Conservation (phyloP, 1,140 invertebrate species). For the Agraylea sexmaculata region DNA sequence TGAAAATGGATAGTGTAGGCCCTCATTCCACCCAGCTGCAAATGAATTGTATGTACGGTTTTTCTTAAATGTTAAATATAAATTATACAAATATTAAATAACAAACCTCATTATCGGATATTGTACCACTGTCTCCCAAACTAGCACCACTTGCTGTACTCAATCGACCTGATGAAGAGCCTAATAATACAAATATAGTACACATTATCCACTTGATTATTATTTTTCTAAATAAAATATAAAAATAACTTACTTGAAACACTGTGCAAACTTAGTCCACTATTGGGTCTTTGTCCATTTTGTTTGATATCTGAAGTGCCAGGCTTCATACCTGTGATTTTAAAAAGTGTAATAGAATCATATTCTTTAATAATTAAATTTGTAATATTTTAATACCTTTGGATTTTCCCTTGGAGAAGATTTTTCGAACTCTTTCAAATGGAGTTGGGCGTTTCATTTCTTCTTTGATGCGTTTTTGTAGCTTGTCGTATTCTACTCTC, state of each 20-base stretch:
- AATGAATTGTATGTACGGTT: not conserved
- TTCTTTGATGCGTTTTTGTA: conserved; percentile 63
- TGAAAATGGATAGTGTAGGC: too few species aligned
- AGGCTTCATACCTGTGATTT: not conserved
- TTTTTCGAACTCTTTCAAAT: conserved; percentile 64
- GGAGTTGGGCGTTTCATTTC: conserved; percentile 61
- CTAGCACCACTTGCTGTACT: conserved; percentile 66
- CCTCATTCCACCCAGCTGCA: too few species aligned
- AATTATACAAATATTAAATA: not conserved
- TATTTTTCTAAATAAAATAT: too few species aligned
- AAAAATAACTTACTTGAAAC: conserved; percentile 55
- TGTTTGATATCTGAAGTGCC: conserved; percentile 5
- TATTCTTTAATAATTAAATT: conserved; percentile 17
- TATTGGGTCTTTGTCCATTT: conserved; percentile 47
- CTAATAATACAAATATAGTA: conserved; percentile 30
- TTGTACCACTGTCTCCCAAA: conserved; percentile 69
- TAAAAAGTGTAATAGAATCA: conserved; percentile 6
- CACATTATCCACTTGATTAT: too few species aligned
- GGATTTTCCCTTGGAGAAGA: conserved; percentile 54
- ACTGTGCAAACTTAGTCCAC: conserved; percentile 60
- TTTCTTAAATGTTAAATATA: not conserved
- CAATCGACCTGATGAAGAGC: conserved; percentile 67
- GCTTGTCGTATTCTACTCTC: conserved; percentile 66
- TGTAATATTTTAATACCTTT: conserved; percentile 31
- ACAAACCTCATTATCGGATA: conserved; percentile 62